Evolutionary conservation across 2,113 vertebrate species (phyloP).

Genomic region (Bolborhynchus lineola): DNA sequence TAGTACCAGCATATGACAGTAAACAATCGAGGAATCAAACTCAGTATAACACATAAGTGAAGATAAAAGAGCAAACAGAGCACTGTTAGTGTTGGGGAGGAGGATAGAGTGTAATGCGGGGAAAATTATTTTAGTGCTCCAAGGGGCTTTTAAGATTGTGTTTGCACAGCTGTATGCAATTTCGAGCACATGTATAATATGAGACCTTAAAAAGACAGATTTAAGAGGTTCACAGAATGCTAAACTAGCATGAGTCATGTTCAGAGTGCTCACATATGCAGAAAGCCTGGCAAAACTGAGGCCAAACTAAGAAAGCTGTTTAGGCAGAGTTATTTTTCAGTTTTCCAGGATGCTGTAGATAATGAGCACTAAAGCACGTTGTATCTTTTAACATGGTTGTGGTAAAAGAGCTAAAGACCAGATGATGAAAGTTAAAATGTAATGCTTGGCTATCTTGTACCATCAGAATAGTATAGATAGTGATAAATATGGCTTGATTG

Average conservation of each 20-base stretch:
- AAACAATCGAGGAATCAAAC: neutral
- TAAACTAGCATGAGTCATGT: neutral
- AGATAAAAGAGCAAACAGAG: constrained; percentile 9
- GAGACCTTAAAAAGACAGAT: neutral
- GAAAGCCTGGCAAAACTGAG: neutral
- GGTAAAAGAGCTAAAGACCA: neutral
- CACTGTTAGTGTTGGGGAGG: neutral
- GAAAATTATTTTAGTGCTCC: constrained; percentile 34
- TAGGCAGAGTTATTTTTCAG: neutral
- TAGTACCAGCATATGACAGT: neutral
- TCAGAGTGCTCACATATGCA: neutral
- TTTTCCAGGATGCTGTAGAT: neutral
- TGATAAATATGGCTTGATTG: neutral
- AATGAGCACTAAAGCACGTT: neutral
- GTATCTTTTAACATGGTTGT: neutral
- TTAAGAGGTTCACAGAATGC: constrained; percentile 3
- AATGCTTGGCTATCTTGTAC: neutral
- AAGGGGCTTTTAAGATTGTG: constrained; percentile 15
- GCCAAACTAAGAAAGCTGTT: neutral
- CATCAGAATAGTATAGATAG: neutral
- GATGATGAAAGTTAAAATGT: neutral
- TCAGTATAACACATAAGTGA: neutral
- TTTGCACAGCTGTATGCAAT: constrained; percentile 42
- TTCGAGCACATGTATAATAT: neutral
- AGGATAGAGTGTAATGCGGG: neutral